These are phyloP conservation scores for Brienomyrus longianalis DNA, from an alignment of 2,113 vertebrate genomes.

Conservation along the genomic window DNA sequence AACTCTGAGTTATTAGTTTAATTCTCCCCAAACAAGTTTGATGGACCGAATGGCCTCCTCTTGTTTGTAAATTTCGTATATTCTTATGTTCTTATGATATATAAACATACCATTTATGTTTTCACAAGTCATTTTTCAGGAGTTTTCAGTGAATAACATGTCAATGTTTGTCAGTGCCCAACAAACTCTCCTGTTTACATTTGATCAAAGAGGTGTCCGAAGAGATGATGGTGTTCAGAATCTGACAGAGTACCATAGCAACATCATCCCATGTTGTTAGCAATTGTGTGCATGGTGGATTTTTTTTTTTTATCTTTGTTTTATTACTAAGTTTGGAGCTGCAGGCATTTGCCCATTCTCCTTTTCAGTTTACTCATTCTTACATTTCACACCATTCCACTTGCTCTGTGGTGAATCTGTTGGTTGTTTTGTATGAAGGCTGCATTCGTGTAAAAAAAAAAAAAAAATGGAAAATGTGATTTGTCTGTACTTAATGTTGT, in stretches of 20 bases:
- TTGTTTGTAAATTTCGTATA: too few species aligned
- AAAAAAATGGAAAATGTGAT: neutral
- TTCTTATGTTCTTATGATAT: neutral
- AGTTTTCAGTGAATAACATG: neutral
- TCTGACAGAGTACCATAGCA: neutral
- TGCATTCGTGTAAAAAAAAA: neutral
- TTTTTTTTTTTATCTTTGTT: neutral
- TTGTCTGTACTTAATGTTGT: neutral
- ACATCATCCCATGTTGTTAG: neutral
- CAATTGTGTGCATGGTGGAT: neutral
- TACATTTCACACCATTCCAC: neutral
- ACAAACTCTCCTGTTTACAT: neutral
- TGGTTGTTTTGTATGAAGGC: neutral
- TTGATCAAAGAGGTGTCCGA: neutral
- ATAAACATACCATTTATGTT: neutral
- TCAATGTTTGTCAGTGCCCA: neutral
- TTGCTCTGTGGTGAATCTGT: neutral
- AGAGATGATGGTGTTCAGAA: neutral
- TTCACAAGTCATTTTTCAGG: neutral
- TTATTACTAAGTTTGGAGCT: neutral
- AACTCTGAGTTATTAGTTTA: too few species aligned
- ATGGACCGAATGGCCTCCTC: too few species aligned
- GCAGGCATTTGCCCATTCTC: too few species aligned
- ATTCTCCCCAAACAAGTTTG: too few species aligned
- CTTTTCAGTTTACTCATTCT: neutral